These are phyloP conservation scores for Aix galericulata DNA, from an alignment of 2,113 vertebrate species.

Conservation along the genomic window DNA sequence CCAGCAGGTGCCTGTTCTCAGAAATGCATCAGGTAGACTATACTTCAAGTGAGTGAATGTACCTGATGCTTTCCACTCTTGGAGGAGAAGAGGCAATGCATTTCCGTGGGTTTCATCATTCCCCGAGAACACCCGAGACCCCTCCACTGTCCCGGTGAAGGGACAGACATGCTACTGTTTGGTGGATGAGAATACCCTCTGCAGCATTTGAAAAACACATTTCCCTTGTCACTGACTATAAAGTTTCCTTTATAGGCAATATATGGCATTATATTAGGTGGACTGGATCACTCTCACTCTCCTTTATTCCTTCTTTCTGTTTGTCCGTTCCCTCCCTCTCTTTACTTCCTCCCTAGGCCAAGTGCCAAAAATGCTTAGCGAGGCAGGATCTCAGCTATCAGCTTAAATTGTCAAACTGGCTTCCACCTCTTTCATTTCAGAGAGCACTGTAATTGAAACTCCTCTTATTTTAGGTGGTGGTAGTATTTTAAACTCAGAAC, in stretches of 20 bases:
- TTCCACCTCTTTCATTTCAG: conserved; percentile 43
- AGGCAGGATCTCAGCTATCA: conserved; percentile 22
- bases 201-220: neutral
- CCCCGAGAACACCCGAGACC: neutral
- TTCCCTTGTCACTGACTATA: neutral
- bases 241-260: neutral
- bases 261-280: neutral
- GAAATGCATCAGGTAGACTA: neutral
- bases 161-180: neutral
- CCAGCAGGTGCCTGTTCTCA: neutral
- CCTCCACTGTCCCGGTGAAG: neutral
- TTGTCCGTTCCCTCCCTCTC: neutral
- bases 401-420: conserved; percentile 23
- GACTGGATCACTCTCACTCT: neutral
- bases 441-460: conserved; percentile 17
- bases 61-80: neutral
- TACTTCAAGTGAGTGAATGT: neutral
- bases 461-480: conserved; percentile 44
- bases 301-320: conserved; percentile 17
- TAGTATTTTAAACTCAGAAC: conserved; percentile 60
- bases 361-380: conserved; percentile 29
- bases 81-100: neutral
- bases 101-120: neutral
- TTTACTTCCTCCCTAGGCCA: neutral
- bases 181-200: neutral